Evolutionary conservation across 1,140 invertebrate genomes (phyloP).

Genomic region (Laupala kohalensis): DNA sequence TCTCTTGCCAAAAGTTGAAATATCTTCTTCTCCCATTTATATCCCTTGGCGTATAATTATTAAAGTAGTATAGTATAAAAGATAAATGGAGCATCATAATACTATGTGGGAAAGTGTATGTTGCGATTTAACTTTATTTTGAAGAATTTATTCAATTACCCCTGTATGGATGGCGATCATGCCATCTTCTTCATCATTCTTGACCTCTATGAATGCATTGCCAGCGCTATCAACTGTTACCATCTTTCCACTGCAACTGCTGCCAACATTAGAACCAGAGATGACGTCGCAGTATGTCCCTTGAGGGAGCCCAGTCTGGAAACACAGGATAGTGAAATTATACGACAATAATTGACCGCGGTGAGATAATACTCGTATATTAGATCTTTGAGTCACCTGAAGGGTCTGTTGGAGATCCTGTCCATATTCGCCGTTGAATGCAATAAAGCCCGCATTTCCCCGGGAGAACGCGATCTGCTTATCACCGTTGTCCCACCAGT

Average conservation of each 20-base stretch:
- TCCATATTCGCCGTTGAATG: constrained; percentile 44
- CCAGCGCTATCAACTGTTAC: constrained; percentile 49
- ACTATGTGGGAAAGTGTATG: too few relatives aligned
- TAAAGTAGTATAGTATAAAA: too few relatives aligned
- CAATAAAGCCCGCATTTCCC: constrained; percentile 52
- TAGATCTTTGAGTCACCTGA: constrained; percentile 23
- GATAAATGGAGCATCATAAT: too few relatives aligned
- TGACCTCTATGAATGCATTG: constrained; percentile 45
- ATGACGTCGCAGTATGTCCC: constrained; percentile 72
- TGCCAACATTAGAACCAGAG: constrained; percentile 45
- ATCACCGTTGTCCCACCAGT: constrained; percentile 62
- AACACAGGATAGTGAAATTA: too few relatives aligned
- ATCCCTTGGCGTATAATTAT: too few relatives aligned
- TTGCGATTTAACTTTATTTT: too few relatives aligned
- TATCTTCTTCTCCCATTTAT: too few relatives aligned
- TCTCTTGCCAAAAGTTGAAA: too few relatives aligned
- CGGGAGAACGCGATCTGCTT: constrained; percentile 66
- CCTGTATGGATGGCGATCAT: constrained; percentile 67
- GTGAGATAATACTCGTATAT: too few relatives aligned
- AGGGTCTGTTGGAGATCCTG: constrained; percentile 37
- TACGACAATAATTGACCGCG: too few relatives aligned
- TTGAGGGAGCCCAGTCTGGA: neutral
- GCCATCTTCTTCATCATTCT: constrained; percentile 45
- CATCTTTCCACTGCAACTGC: constrained; percentile 54
- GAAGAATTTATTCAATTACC: too few relatives aligned